A percentile compares a stretch with the other conserved stretches of the same genome.
These are phyloP conservation scores for Poecilobothrus nobilitatus DNA, from an alignment of 2,888 invertebrate species.

Conservation along the genomic window DNA sequence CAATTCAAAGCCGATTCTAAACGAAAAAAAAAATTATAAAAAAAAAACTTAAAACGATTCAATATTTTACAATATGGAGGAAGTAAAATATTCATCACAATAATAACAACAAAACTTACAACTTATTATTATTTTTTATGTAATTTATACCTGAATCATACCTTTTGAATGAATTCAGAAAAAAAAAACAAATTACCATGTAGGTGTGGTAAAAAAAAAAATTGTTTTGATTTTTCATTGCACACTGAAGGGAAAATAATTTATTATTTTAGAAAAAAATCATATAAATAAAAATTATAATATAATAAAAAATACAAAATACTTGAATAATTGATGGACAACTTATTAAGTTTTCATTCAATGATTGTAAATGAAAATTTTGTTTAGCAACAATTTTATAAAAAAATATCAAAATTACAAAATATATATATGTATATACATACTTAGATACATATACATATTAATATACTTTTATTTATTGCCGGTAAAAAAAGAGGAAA, in stretches of 20 bases:
- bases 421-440: too few relatives aligned
- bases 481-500: too few relatives aligned
- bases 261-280: neutral
- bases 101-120: neutral
- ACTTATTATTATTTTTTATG: neutral
- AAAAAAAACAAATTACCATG: neutral
- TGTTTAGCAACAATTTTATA: neutral
- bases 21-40: too few relatives aligned
- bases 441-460: too few relatives aligned
- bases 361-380: neutral
- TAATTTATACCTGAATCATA: constrained; percentile 2
- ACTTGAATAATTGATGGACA: constrained; percentile 3
- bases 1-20: too few relatives aligned
- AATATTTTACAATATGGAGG: constrained; percentile 1
- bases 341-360: neutral
- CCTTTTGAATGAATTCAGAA: neutral
- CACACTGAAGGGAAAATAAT: neutral
- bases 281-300: too few relatives aligned
- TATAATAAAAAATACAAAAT: neutral
- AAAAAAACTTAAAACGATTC: neutral
- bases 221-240: neutral
- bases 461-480: too few relatives aligned
- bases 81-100: neutral
- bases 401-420: too few relatives aligned
- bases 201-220: neutral